Evolutionary conservation across 2,113 vertebrate species (phyloP), one percentile per base, ranked within the genome.

Genomic region (Eleginops maclovinus): DNA sequence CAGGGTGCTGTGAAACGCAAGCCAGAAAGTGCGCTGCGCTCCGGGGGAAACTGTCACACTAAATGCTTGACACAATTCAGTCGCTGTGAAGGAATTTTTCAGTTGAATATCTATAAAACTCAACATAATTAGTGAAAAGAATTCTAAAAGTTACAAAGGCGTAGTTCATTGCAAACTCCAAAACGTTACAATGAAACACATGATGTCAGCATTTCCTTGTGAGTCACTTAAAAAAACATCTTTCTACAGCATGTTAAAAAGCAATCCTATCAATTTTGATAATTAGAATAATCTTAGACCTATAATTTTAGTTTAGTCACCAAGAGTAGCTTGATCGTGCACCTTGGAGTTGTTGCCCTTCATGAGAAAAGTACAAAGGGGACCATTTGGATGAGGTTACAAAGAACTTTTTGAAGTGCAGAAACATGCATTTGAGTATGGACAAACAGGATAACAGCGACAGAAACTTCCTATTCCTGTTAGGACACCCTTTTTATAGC

Each of bases 391-490:
- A 59, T 22, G 63, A 55, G 65, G 36, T 68, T 64, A 55, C 44
- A 24, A 68, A 60, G 83, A 67, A 58, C 59, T 68, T 21, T 24
- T 17, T 74, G 47, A 12, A 82, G 46, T 51, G 22, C 28, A 53
- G 40, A 56, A 44, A 76, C 60, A 17, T 7, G 50, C 72, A 64
- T 50, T 14, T 9, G 22, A 59, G 67, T 4, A 2, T 61, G 61
- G 54, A 81, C 79, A 87, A 91, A 87, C 88, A 91, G 89, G 87
- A 92, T 74, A 79, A 53, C 17, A 19, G 59, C 17, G 9, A 86
- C 68, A 65, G 82, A 84, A 90, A 92, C 90, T 85, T 90, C 87
- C 91, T 72, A 75, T 88, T 91, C 79, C 87, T 73, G 78, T 53
- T 66, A 3, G 9, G 66, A 74, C 28, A 15, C 69, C 67, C 36